Evolutionary conservation across 2,888 invertebrate genomes (phyloP), one percentile per base, ranked within the genome.

Genomic region (Lissonota sp.): DNA sequence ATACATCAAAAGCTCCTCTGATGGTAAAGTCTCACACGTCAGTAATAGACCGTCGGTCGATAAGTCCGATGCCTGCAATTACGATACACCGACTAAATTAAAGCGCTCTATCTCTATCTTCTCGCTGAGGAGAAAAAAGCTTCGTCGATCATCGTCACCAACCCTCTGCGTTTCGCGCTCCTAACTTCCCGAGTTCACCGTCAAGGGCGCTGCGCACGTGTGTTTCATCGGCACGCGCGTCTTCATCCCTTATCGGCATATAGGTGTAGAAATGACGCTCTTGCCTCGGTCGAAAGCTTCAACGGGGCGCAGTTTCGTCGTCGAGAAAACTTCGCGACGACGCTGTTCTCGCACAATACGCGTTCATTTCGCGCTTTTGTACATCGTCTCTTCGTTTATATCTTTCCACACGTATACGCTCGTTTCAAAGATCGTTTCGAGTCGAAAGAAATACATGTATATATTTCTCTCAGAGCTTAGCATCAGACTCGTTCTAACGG

Each of bases 171-270:
- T 2, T 26, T 26, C 26, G 2, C n/a, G 10, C 16, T 53, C 6
- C 6, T 5, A 5, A 14, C 14, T 53, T 12, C 4, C 53, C 1
- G 12, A 12, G 1, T 12, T 42, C 16, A n/a, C 71, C 77, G 58
- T 1, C 26, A 26, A 26, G 26, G 26, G 40, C 0, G 58, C 0
- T 70, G 63, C 70, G 70, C 76, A 44, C 39, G n/a, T 14, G 26
- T 10, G 51, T 26, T 55, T 3, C 44, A 44, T 44, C 53, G 14
- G 40, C 46, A 44, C 42, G 63, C 70, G 49, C 70, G 63, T 12
- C 14, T 64, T 71, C 71, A 77, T 64, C 71, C 77, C 71, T 71
- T 77, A 71, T 40, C 67, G 57, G 57, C 26, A n/a, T n/a, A n/a
- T 26, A 46, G 46, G 46, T 16, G 44, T 63, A 8, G 58, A 37